A percentile compares a stretch with the other conserved stretches of the same genome.
Conservation (phyloP, 2,888 invertebrate genomes). For the Dynastes tityus region DNA sequence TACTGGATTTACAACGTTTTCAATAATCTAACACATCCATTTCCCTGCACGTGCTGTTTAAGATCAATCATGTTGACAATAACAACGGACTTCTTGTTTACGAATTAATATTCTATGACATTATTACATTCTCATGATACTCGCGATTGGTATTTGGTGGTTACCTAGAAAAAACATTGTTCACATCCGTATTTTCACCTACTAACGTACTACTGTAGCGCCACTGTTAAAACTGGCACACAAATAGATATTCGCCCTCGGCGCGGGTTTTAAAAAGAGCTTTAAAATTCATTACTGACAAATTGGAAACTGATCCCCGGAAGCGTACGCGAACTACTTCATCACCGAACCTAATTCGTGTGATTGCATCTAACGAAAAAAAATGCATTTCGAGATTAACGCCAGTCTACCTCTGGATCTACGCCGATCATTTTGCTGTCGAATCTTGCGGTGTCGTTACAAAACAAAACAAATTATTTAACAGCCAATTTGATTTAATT, state of each 20-base stretch:
- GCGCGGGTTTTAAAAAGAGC: conserved; percentile 3
- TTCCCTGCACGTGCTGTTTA: no score
- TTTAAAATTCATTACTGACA: conserved; percentile 33
- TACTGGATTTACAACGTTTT: no score
- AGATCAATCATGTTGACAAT: no score
- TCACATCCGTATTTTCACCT: no score
- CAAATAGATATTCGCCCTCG: background rate
- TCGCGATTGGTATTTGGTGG: no score
- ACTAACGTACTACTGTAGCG: no score
- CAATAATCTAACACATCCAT: no score
- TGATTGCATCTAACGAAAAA: conserved; percentile 24
- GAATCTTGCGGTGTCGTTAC: background rate
- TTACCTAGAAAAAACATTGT: no score
- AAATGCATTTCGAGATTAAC: conserved; percentile 28
- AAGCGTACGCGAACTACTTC: conserved; percentile 17
- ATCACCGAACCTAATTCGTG: conserved; percentile 34
- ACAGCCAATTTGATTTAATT: background rate
- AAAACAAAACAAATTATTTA: conserved; percentile 19
- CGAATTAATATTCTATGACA: no score
- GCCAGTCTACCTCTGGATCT: conserved; percentile 20
- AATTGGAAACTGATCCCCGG: conserved; percentile 30
- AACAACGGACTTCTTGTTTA: no score
- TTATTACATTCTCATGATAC: no score
- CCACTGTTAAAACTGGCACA: background rate
- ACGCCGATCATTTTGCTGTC: conserved; percentile 1